Conservation (phyloP, 2,888 invertebrate genomes). For the Polylopha cassiicola region DNA sequence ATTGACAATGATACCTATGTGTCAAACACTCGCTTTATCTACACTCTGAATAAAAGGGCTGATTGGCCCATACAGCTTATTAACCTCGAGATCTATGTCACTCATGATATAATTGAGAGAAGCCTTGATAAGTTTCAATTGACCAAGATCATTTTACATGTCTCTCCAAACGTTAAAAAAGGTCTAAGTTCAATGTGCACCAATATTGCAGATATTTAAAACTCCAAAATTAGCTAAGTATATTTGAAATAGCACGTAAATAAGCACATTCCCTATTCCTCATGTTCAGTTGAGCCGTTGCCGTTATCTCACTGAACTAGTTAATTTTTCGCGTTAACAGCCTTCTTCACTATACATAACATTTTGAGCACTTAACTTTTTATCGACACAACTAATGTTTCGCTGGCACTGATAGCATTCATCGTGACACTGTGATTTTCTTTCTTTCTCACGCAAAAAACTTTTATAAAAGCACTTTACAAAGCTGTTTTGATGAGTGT, state of each 20-base stretch:
- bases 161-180: constrained; percentile 26
- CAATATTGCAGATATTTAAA: constrained; percentile 10
- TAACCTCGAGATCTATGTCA: constrained; percentile 59
- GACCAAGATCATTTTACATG: constrained; percentile 52
- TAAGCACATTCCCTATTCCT: too few relatives aligned
- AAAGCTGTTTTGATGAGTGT: constrained; percentile 12
- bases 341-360: too few relatives aligned
- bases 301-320: too few relatives aligned
- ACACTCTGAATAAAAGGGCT: constrained; percentile 54
- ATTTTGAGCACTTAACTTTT: too few relatives aligned
- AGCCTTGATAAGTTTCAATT: constrained; percentile 68
- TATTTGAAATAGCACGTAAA: too few relatives aligned
- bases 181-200: constrained; percentile 17
- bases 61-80: constrained; percentile 49
- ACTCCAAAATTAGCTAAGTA: constrained; percentile 6
- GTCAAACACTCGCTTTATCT: constrained; percentile 40
- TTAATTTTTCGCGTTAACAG: too few relatives aligned
- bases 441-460: constrained; percentile 11
- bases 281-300: too few relatives aligned
- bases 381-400: background rate
- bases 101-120: constrained; percentile 57
- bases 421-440: constrained; percentile 16
- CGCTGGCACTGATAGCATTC: constrained; percentile 2
- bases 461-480: constrained; percentile 10
- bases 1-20: constrained; percentile 30